A percentile compares a stretch with the other conserved stretches of the same genome.
Conservation (phyloP, 2,888 invertebrate genomes). For the Dermolepida albohirtum region DNA sequence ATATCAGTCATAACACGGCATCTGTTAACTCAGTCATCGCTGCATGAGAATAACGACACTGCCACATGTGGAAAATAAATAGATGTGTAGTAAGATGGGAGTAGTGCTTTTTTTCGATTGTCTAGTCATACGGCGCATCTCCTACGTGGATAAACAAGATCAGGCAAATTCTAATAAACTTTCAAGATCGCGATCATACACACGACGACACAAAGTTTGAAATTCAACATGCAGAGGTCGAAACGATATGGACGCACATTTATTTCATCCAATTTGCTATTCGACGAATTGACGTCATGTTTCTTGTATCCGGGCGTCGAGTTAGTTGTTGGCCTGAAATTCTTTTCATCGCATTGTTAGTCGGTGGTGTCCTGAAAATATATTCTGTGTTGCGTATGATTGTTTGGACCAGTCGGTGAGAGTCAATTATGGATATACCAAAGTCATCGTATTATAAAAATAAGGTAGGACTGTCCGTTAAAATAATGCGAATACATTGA, state of each 20-base stretch:
- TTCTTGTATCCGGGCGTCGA: slow-evolving; percentile 32
- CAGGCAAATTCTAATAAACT: slow-evolving; percentile 39
- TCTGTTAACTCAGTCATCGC: slow-evolving; percentile 15
- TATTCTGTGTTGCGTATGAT: slow-evolving; percentile 8
- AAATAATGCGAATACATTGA: neutral
- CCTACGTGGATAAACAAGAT: slow-evolving; percentile 56
- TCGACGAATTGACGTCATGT: slow-evolving; percentile 58
- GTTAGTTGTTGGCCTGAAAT: slow-evolving; percentile 24
- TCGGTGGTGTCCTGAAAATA: slow-evolving; percentile 25
- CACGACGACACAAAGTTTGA: slow-evolving; percentile 25
- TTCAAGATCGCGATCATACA: slow-evolving; percentile 44
- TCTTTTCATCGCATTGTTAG: slow-evolving; percentile 15
- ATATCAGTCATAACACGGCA: slow-evolving; percentile 36
- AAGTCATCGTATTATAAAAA: slow-evolving; percentile 37
- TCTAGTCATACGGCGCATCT: slow-evolving; percentile 49
- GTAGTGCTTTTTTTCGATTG: slow-evolving; percentile 16
- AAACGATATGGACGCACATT: slow-evolving; percentile 52
- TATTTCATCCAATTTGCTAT: slow-evolving; percentile 54
- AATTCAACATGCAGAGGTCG: slow-evolving; percentile 47
- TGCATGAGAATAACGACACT: too few species aligned
- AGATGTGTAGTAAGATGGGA: neutral
- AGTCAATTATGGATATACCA: slow-evolving; percentile 34
- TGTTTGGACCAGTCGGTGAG: neutral
- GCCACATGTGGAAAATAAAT: neutral
- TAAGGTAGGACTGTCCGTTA: slow-evolving; percentile 18